Base-by-base conservation (phyloP, 2,797 vertebrate genomes). In the Protosalanx chinensis region DNA sequence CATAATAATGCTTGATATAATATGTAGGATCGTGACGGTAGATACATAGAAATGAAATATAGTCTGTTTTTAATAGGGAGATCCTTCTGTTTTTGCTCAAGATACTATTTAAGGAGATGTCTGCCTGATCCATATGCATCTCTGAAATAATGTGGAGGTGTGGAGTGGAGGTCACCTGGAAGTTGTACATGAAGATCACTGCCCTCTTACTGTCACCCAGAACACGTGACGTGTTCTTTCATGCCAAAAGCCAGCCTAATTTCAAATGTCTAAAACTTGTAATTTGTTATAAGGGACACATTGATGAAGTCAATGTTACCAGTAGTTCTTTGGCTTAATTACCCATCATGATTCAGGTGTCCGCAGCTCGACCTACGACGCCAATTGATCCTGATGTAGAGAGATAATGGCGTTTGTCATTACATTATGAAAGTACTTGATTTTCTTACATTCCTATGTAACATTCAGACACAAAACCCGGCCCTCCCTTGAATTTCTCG, bases 401-500 rank as follows among this genome's bases (percentile, higher is more conserved):
- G 66, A 27, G 57, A 30, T 67, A 53, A 27, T 64, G 13, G 68
- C 73, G 64, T 71, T 81, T 79, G 76, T 49, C 37, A 16, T 1
- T 41, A 68, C 70, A 66, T 72, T 65, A 62, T 27, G 10, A 18
- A 76, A 29, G 67, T 72, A 23, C 78, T 77, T 67, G 1, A 84
- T 82, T 85, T 84, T 69, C 82, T 51, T 23, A n/a, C 64, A 67
- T 46, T 61, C 75, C 59, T 6, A 37, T 82, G 70, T 37, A 23
- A 8, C n/a, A 29, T 18, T 35, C 57, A n/a, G 20, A 15, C 37
- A 29, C 62, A 57, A 73, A 64, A 56, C 37, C 73, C 71, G 70
- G 74, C 79, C 78, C 80, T 80, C 75, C 75, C 81, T 41, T 46
- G 71, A n/a, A 8, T 69, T 76, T 85, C 79, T 85, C 83, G 81